These are phyloP conservation scores for Drosophila acutilabella DNA, from an alignment of 2,888 invertebrate species.

Conservation along the genomic window DNA sequence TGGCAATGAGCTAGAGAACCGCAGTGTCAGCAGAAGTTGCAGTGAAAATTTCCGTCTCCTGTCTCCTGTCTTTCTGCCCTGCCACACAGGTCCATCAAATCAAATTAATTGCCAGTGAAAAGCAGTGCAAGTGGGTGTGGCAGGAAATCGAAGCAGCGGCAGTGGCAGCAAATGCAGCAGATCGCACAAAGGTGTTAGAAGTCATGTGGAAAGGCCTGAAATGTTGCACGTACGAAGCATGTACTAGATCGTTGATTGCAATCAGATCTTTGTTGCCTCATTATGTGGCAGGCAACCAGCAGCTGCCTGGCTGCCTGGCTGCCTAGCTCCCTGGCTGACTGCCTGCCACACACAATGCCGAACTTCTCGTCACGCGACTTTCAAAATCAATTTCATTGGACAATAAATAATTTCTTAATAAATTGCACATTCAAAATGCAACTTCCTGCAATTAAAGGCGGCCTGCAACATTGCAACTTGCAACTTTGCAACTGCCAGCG, in stretches of 20 bases:
- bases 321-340: background rate
- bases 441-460: constrained; percentile 77
- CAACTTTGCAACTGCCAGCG: constrained; percentile 20
- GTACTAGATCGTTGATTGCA: constrained; percentile 31
- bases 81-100: constrained; percentile 48
- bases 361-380: constrained; percentile 71
- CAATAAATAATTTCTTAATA: constrained; percentile 79
- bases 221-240: constrained; percentile 41
- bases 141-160: constrained; percentile 59
- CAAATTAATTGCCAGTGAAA: constrained; percentile 70
- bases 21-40: constrained; percentile 31
- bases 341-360: constrained; percentile 57
- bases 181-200: constrained; percentile 68
- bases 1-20: constrained; percentile 78
- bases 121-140: constrained; percentile 59
- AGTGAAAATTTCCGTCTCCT: background rate
- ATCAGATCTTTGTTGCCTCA: constrained; percentile 45
- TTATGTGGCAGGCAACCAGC: constrained; percentile 47
- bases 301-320: constrained; percentile 7
- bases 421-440: constrained; percentile 74
- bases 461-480: constrained; percentile 36
- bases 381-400: constrained; percentile 72
- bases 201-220: constrained; percentile 56
- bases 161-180: constrained; percentile 48
- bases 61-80: background rate